Conservation (phyloP, 2,888 invertebrate species). For the Punctoribates punctum region DNA sequence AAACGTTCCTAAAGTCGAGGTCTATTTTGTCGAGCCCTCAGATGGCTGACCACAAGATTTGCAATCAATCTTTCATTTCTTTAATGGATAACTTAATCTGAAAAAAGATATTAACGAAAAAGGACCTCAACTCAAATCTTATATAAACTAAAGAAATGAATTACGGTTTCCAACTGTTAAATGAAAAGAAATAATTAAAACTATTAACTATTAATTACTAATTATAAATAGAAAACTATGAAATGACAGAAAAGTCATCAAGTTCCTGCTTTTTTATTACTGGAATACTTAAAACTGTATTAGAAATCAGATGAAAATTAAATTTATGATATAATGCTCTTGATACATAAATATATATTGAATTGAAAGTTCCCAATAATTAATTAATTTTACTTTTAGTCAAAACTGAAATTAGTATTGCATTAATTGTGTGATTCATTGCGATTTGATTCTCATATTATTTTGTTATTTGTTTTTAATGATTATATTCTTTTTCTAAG, state of each 20-base stretch:
- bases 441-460: background rate
- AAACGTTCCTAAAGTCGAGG: conserved; percentile 30
- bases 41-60: background rate
- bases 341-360: conserved; percentile 7
- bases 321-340: conserved; percentile 26
- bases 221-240: conserved; percentile 16
- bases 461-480: conserved; percentile 23
- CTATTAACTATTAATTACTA: conserved; percentile 19
- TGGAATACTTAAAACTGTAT: conserved; percentile 17
- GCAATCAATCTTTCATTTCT: conserved; percentile 3
- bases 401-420: background rate
- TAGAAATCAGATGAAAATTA: conserved; percentile 10
- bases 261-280: conserved; percentile 35
- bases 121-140: conserved; percentile 9
- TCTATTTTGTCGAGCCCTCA: background rate
- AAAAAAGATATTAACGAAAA: background rate
- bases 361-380: conserved; percentile 26
- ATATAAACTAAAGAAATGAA: background rate
- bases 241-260: conserved; percentile 9
- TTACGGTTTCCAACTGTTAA: conserved; percentile 22
- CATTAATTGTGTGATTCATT: conserved; percentile 22
- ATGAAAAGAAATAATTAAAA: background rate
- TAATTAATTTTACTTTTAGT: background rate
- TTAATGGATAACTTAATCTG: conserved; percentile 16
- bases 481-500: background rate